Base-by-base conservation (phyloP, 2,113 vertebrate genomes). In the Phoenicopterus ruber region DNA sequence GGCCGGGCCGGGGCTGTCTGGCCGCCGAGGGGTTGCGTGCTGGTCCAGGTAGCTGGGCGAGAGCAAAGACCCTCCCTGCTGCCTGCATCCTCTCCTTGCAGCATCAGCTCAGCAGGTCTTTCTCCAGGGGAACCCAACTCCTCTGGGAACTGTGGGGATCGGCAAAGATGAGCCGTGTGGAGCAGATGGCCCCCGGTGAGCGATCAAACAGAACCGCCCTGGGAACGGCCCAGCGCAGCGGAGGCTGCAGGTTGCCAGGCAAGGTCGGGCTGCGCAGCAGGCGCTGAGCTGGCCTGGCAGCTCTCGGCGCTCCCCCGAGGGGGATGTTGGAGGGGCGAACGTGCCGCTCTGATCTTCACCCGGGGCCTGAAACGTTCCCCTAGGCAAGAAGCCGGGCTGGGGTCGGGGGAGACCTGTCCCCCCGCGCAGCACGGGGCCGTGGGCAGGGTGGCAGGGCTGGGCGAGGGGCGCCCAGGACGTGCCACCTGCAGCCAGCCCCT, bases 281-380 rank as follows among this genome's bases (percentile, higher is more conserved):
- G n/a, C 1, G 2, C 84, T 42, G 73, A 31, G 77, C 71, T 31
- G 31, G 36, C 49, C 31, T 9, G 1, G 73, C 36, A 34, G 40
- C 85, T 54, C 72, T 22, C 20, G 50, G 50, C 4, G 10, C 47
- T 31, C 0, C 0, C 40, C 49, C 20, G 4, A 16, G 52, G 57
- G 24, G 15, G 15, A 5, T 9, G 0, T 1, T 12, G 18, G 11
- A 17, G 29, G 25, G 14, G 3, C 1, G 11, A 29, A 52, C 0
- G 0, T n/a, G 54, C 70, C 4, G 4, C 73, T 85, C 65, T 5
- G 26, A 4, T 49, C 82, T 19, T 49, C 3, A 13, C 61, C n/a
- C 13, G 0, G 0, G 8, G 44, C 71, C 77, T 34, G 50, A 38
- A 52, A 18, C 0, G 3, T 12, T 61, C 7, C 52, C 10, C 10